These are phyloP conservation scores for Montipora sp. DNA, from an alignment of 64 coral and sea anemone genomes.

Conservation along the genomic window DNA sequence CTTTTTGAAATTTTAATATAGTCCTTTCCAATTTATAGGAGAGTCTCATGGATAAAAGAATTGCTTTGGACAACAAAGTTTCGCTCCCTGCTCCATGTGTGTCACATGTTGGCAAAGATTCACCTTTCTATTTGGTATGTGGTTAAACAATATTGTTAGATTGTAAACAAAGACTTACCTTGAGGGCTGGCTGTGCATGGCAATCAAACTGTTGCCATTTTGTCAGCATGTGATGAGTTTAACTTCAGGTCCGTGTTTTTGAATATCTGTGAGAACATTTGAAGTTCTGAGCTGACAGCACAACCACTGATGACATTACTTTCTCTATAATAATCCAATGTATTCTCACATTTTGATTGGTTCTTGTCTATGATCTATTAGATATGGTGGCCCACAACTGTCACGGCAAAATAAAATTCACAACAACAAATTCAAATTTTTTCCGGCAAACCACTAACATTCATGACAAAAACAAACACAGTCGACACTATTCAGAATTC, in stretches of 20 bases:
- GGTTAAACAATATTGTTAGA: not conserved
- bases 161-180: not conserved
- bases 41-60: constrained; percentile 47
- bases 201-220: not conserved
- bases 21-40: not conserved
- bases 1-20: not conserved
- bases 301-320: not conserved
- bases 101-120: constrained; percentile 47
- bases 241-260: constrained; percentile 95
- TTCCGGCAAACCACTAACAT: too few species aligned
- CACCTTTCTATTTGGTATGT: constrained; percentile 91
- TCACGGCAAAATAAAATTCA: too few species aligned
- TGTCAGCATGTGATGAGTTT: constrained; percentile 85
- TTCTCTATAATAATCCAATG: too few species aligned
- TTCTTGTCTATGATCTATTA: too few species aligned
- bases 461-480: too few species aligned
- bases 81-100: constrained; percentile 8
- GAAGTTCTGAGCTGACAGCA: constrained; percentile 94
- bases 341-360: too few species aligned
- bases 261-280: constrained; percentile 75
- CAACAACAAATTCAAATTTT: too few species aligned
- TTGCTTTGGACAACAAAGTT: constrained; percentile 74
- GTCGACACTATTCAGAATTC: too few species aligned
- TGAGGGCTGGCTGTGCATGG: not conserved
- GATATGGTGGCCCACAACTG: too few species aligned